These are phyloP conservation scores for Polymixis flavicincta DNA, from an alignment of 2,888 invertebrate species.

Conservation along the genomic window DNA sequence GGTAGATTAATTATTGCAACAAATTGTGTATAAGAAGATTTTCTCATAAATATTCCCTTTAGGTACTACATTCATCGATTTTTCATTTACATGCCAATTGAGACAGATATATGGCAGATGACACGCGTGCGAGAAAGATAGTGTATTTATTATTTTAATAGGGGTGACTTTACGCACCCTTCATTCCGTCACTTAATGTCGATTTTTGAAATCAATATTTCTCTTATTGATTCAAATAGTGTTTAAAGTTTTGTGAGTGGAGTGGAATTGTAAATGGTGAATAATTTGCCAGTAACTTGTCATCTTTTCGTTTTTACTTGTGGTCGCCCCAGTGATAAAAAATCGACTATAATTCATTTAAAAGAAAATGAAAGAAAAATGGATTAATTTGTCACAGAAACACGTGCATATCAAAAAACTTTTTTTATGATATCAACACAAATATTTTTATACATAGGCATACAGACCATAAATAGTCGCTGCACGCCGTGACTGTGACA, in stretches of 20 bases:
- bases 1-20: too few relatives aligned
- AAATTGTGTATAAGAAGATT: background rate
- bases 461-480: too few relatives aligned
- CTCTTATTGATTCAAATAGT: slow-evolving; percentile 29
- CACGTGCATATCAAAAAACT: too few relatives aligned
- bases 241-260: slow-evolving; percentile 19
- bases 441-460: too few relatives aligned
- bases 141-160: slow-evolving; percentile 75
- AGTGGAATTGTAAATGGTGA: background rate
- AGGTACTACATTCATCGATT: slow-evolving; percentile 74
- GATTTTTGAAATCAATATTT: slow-evolving; percentile 66
- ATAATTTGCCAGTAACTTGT: background rate
- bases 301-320: too few relatives aligned
- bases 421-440: too few relatives aligned
- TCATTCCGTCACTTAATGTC: slow-evolving; percentile 54
- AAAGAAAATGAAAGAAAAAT: too few relatives aligned
- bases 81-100: slow-evolving; percentile 81
- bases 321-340: too few relatives aligned
- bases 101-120: slow-evolving; percentile 61
- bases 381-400: too few relatives aligned
- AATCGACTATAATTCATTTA: too few relatives aligned
- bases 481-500: too few relatives aligned
- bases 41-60: slow-evolving; percentile 44
- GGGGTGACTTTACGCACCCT: slow-evolving; percentile 76
- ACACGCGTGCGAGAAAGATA: slow-evolving; percentile 71